Evolutionary conservation across 2,888 invertebrate species (phyloP).

Genomic region (Dicyrtoma fusca): DNA sequence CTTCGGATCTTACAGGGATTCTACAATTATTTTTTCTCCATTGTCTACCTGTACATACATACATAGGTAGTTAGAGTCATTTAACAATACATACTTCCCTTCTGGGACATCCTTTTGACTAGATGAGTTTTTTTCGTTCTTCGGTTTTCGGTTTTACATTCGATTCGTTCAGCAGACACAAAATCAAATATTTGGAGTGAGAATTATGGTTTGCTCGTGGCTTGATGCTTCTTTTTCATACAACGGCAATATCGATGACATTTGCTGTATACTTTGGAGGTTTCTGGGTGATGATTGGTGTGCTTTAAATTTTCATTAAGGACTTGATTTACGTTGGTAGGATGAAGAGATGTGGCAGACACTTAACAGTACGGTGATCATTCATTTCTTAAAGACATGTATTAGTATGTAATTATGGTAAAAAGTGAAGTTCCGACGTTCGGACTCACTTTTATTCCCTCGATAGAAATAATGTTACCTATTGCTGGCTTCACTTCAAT

Average conservation of each 20-base stretch:
- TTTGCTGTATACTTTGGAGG: neutral
- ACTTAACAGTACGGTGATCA: neutral
- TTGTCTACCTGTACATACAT: neutral
- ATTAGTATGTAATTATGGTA: neutral
- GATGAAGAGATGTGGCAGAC: no score
- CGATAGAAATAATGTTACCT: no score
- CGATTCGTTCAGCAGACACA: neutral
- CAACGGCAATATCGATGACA: no score
- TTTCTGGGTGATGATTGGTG: neutral
- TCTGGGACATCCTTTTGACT: neutral
- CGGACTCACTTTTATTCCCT: no score
- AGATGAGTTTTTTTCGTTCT: neutral
- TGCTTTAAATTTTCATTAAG: neutral
- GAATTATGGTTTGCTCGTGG: no score
- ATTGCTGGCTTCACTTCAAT: neutral
- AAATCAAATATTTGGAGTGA: no score
- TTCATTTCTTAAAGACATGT: neutral
- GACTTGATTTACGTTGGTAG: no score
- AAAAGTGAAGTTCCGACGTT: no score
- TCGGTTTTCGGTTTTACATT: neutral
- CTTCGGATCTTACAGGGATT: no score
- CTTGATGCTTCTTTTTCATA: no score
- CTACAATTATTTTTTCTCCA: no score
- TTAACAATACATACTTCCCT: neutral
- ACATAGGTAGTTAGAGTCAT: constrained; percentile 2